A percentile compares a stretch with the other conserved stretches of the same genome.
Evolutionary conservation across 2,113 vertebrate species (phyloP).

Genomic region (Chionomys nivalis): DNA sequence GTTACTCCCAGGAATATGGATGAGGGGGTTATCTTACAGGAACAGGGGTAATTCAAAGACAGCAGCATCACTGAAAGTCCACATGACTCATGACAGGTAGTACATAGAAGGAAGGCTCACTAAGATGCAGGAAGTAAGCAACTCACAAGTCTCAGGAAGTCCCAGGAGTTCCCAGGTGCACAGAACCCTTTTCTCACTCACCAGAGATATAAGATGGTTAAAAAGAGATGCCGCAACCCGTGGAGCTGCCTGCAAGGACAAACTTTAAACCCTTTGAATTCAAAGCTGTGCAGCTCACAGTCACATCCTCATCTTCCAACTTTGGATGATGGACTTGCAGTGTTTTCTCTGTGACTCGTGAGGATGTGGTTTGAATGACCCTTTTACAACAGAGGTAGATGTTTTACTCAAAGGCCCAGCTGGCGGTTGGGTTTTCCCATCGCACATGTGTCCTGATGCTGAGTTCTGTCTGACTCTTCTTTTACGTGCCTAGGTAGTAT

Average conservation of each 20-base stretch:
- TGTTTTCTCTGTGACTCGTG: background rate
- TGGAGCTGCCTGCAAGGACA: background rate
- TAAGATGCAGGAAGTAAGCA: background rate
- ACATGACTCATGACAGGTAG: background rate
- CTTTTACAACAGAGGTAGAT: background rate
- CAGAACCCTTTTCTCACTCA: background rate
- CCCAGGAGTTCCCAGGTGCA: background rate
- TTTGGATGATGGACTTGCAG: background rate
- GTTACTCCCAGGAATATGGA: background rate
- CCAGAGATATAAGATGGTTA: background rate
- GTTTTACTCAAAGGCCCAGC: background rate
- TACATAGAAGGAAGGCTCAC: background rate
- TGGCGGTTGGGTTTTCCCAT: background rate
- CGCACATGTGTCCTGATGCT: fast-evolving
- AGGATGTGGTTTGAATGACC: background rate
- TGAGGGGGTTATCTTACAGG: background rate
- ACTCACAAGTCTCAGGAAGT: background rate
- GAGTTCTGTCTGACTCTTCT: background rate
- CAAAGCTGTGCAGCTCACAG: background rate
- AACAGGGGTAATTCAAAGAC: background rate
- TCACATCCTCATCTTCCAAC: background rate
- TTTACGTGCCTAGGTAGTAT: slow-evolving; percentile 88
- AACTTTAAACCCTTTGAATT: background rate
- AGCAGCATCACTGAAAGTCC: background rate
- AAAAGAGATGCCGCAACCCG: background rate